Base-by-base conservation (phyloP, 2,797 vertebrate genomes). In the Sebastiscus tertius region DNA sequence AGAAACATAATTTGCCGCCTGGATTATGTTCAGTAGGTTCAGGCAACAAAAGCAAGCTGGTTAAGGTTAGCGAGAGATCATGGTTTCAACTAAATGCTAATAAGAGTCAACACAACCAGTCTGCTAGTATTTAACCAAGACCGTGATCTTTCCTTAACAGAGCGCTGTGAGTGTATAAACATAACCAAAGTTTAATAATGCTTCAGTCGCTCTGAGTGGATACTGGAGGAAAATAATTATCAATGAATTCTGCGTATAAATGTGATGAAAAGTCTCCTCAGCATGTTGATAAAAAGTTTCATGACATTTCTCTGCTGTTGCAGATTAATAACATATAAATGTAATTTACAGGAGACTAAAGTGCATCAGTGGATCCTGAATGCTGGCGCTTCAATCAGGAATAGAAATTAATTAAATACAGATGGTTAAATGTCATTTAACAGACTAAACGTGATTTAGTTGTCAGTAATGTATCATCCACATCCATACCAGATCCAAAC, bases 121-220 rank as follows among this genome's bases (percentile, higher is more conserved):
- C 27, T 14, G 46, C 4, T 34, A 7, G 46, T 33, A 4, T 55
- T 56, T 58, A n/a, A 58, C 10, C 6, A 5, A n/a, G 67, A 27
- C 14, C 33, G 0, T 36, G 33, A 58, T 20, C 52, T 0, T 10
- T 55, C 2, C 0, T 11, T 2, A 4, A n/a, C 61, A 26, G 26
- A 27, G 54, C 1, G 6, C 18, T 52, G 49, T 10, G 49, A 42
- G 62, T 26, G 34, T 65, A 5, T 4, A 31, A 22, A 65, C 26
- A 67, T 5, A 49, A 52, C 24, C 56, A 29, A 46, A 3, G 6
- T 18, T 55, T 65, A 46, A 46, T 42, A 8, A 65, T 42, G 63
- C 36, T 65, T 18, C 16, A 34, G 6, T 10, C 33, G 27, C 27
- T 22, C 3, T 2, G 6, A 22, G 29, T 26, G 14, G n/a, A 64